phyloP scores from a whole-genome alignment of 2,113 vertebrate genomes.

The Erythrocebus patas region DNA sequence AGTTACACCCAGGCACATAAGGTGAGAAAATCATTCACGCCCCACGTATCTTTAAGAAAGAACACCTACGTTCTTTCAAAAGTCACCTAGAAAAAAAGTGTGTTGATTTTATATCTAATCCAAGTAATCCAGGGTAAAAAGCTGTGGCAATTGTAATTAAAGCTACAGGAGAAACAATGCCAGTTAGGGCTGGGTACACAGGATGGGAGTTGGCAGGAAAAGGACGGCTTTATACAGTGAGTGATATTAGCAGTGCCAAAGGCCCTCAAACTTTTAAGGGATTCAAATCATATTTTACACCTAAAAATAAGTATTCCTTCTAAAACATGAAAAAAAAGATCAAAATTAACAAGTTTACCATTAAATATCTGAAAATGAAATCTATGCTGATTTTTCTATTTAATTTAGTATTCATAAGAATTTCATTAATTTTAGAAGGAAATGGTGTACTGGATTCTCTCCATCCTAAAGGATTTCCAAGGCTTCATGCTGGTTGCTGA shows the following conservation, averaged over 20 bases:
- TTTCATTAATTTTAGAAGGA: background rate
- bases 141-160: rapidly evolving
- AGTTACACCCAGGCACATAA: background rate
- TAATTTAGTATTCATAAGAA: background rate
- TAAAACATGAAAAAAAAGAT: background rate
- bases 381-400: background rate
- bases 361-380: background rate
- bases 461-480: background rate
- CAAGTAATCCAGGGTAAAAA: background rate
- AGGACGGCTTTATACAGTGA: background rate
- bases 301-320: background rate
- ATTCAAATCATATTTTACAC: background rate
- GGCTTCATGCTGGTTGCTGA: background rate
- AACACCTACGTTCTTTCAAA: background rate
- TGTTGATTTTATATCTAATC: background rate
- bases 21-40: background rate
- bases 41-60: background rate
- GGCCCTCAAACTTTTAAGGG: background rate
- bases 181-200: too few species aligned
- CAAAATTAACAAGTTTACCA: background rate
- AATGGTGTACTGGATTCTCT: background rate
- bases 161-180: background rate
- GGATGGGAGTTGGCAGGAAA: too few species aligned
- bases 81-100: background rate
- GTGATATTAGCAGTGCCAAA: background rate